Evolutionary conservation across 2,797 vertebrate genomes (phyloP).

Genomic region (Anisognathus igniventris): DNA sequence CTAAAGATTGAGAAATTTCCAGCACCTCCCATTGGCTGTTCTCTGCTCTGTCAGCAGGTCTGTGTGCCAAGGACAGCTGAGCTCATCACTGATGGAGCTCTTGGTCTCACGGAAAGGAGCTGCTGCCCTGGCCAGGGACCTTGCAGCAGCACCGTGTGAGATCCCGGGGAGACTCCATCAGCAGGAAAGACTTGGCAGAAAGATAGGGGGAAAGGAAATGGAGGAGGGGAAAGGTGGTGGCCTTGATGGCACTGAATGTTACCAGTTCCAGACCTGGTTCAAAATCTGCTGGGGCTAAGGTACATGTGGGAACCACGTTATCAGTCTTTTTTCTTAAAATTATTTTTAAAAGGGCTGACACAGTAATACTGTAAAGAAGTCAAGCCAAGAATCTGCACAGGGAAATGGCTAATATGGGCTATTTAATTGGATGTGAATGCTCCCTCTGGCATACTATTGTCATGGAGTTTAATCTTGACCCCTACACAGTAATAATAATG

Average conservation of each 20-base stretch:
- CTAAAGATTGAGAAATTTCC: not conserved
- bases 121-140: not conserved
- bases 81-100: not conserved
- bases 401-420: not conserved
- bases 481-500: constrained; percentile 15
- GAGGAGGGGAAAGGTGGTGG: not conserved
- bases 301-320: not conserved
- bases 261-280: not conserved
- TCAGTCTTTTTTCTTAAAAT: not conserved
- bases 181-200: not conserved
- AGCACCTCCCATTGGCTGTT: not conserved
- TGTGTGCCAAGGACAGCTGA: not conserved
- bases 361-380: not conserved
- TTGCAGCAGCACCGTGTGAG: not conserved
- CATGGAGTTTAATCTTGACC: constrained; percentile 49
- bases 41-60: not conserved
- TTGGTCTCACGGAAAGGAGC: not conserved
- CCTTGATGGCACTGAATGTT: not conserved
- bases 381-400: constrained; percentile 12
- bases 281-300: not conserved
- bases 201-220: not conserved
- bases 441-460: constrained; percentile 41
- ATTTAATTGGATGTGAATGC: constrained; percentile 39
- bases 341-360: not conserved
- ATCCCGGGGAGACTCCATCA: not conserved